Percentiles rank a stretch among this genome's conserved stretches.
Conservation (phyloP, 2,113 vertebrate species). For the Casuarius casuarius region DNA sequence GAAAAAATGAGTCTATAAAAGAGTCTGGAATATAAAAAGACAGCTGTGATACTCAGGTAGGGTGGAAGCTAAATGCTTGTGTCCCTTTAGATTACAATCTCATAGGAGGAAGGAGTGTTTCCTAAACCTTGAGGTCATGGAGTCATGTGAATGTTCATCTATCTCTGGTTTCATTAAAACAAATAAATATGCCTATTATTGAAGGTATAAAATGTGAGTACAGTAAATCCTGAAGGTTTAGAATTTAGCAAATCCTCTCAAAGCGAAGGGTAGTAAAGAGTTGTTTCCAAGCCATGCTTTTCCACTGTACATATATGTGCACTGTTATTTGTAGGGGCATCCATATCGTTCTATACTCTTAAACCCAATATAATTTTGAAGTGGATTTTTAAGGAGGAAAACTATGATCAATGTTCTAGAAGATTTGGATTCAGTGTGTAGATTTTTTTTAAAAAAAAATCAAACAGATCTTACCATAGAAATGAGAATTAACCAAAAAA, state of each 20-base stretch:
- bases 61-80: background rate
- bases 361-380: background rate
- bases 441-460: background rate
- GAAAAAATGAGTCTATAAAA: constrained; percentile 31
- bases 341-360: background rate
- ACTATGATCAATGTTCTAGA: background rate
- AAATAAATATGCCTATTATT: background rate
- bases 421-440: background rate
- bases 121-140: background rate
- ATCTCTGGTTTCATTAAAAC: background rate
- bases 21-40: background rate
- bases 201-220: background rate
- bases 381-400: background rate
- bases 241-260: background rate
- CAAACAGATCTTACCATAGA: background rate
- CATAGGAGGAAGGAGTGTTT: background rate
- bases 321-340: background rate
- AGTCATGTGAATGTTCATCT: background rate
- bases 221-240: background rate
- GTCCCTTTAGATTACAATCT: background rate
- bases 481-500: background rate
- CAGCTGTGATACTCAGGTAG: background rate
- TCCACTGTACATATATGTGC: background rate
- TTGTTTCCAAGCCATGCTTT: background rate
- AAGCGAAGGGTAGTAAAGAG: background rate